Evolutionary conservation across 2,113 vertebrate species (phyloP).

Genomic region (Rhineura floridana): DNA sequence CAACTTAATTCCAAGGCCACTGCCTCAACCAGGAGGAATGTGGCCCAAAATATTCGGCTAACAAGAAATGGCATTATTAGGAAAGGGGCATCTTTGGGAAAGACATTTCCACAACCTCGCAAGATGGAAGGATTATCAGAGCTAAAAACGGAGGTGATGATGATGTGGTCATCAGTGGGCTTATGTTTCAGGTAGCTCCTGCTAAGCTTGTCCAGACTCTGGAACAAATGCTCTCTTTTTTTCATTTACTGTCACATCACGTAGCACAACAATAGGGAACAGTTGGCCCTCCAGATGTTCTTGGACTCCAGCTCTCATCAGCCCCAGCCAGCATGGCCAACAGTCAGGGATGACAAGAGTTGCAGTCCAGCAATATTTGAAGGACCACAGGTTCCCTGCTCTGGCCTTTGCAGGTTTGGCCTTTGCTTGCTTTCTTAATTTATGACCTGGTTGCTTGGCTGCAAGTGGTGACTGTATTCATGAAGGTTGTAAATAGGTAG

Average conservation of each 20-base stretch:
- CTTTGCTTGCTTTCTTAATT: background rate
- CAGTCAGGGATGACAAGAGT: too few relatives aligned
- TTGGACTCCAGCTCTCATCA: too few relatives aligned
- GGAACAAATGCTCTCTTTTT: background rate
- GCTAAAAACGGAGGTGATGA: slow-evolving; percentile 30
- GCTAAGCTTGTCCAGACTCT: background rate
- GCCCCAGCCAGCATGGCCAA: too few relatives aligned
- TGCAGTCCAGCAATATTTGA: too few relatives aligned
- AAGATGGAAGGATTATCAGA: fast-evolving
- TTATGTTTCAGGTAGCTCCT: background rate
- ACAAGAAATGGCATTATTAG: background rate
- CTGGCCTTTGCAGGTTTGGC: too few relatives aligned
- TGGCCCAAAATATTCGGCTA: background rate
- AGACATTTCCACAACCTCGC: background rate
- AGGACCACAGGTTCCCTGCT: too few relatives aligned
- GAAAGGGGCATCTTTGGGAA: background rate
- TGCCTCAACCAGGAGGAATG: fast-evolving
- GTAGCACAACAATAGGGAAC: background rate
- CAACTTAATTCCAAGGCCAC: background rate
- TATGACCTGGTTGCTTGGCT: background rate
- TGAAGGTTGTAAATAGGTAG: background rate
- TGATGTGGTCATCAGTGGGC: fast-evolving
- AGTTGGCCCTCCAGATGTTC: background rate
- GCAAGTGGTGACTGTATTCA: background rate
- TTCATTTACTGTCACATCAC: background rate